Evolutionary conservation across 2,888 invertebrate genomes (phyloP).

Genomic region (Drosophila rubida): DNA sequence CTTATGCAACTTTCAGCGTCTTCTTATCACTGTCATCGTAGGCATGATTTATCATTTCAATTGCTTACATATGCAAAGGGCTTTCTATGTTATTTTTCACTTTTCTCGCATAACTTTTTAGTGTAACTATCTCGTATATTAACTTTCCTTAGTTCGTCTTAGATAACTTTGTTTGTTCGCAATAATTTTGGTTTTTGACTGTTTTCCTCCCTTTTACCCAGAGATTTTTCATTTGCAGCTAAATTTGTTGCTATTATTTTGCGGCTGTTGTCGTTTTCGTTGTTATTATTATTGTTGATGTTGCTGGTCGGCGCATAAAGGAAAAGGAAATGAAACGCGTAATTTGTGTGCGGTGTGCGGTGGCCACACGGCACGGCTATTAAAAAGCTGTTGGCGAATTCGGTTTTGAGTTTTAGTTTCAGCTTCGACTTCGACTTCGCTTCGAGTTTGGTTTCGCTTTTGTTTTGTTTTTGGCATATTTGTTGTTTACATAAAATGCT

Average conservation of each 20-base stretch:
- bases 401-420: constrained; percentile 26
- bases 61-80: no score
- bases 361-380: constrained; percentile 46
- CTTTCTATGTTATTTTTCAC: not conserved
- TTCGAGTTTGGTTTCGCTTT: constrained; percentile 16
- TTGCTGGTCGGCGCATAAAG: constrained; percentile 38
- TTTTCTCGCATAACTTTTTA: not conserved
- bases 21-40: not conserved
- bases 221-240: constrained; percentile 47
- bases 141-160: not conserved
- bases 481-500: constrained; percentile 75
- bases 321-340: constrained; percentile 77
- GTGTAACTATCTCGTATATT: not conserved
- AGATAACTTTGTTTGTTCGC: constrained; percentile 2
- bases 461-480: constrained; percentile 21
- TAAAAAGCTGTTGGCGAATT: constrained; percentile 62
- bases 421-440: constrained; percentile 32
- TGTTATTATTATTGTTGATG: constrained; percentile 34
- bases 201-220: constrained; percentile 23
- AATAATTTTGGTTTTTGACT: constrained; percentile 3
- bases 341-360: constrained; percentile 67
- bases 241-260: constrained; percentile 53
- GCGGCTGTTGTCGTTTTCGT: constrained; percentile 32
- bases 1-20: not conserved
- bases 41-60: no score